Evolutionary conservation across 1,140 invertebrate genomes (phyloP), one percentile per base, ranked within the genome.

Genomic region (Nebria ingens): DNA sequence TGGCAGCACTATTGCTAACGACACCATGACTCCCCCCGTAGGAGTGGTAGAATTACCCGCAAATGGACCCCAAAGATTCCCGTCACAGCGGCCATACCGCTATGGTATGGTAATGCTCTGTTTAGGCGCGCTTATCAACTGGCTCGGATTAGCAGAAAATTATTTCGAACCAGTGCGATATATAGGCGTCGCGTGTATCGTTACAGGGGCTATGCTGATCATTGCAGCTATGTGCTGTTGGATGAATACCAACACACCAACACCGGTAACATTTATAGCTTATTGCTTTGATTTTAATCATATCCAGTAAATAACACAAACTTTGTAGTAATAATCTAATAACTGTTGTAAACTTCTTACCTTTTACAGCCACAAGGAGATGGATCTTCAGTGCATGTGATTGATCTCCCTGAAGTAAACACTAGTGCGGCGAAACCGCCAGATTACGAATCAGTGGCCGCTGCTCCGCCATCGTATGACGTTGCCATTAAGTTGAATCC

Each of bases 211-310:
- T 1, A 73, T 86, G 53, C 79, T 86, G 59, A 85, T 87, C 59
- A 85, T 83, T 65, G 78, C 82, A 45, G 84, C 84, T 19, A 85
- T 87, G 80, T 87, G 83, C 64, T 84, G 84, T 64, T 87, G 85
- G 85, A 73, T 86, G 59, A 80, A 82, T 64, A 75, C 79, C 54
- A 81, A 81, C 13, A 76, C 78, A 34, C 64, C 72, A 29, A 54
- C 22, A 42, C 21, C 19, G 15, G 40, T 49, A 12, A 50, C 38
- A n/a, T n/a, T n/a, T n/a, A n/a, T n/a, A n/a, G n/a, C n/a, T n/a
- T n/a, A n/a, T n/a, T n/a, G n/a, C n/a, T n/a, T n/a, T n/a, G n/a
- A n/a, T n/a, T n/a, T n/a, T n/a, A n/a, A n/a, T n/a, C n/a, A n/a
- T n/a, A n/a, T n/a, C n/a, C 6, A 9, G 6, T 34, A 9, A 9